Conservation (phyloP, 92 coral and sea anemone genomes). For the Virgularia gustaviana region DNA sequence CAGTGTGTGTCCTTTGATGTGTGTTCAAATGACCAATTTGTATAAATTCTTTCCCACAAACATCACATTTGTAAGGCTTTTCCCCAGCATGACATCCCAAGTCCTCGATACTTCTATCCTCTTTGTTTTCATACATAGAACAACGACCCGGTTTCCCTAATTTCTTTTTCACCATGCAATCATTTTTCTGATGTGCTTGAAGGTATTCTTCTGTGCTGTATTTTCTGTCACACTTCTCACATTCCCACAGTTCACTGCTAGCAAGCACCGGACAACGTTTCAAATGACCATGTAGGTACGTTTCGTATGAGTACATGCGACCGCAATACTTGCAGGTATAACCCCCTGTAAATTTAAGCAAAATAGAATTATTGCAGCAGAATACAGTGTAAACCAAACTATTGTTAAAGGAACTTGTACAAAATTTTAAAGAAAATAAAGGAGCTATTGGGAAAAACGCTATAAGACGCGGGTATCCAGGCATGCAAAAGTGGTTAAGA, state of each 20-base stretch:
- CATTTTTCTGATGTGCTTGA: neutral
- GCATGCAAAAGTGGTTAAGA: no score
- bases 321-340: neutral
- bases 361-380: no score
- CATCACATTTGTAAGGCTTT: slow-evolving; percentile 77
- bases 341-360: no score
- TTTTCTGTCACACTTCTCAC: neutral
- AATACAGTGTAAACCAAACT: no score
- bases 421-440: no score
- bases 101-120: neutral
- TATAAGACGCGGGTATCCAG: no score
- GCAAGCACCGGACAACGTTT: slow-evolving; percentile 3
- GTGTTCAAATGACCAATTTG: slow-evolving; percentile 67
- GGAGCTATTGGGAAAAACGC: no score
- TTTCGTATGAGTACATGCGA: neutral
- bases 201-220: slow-evolving; percentile 1
- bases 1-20: slow-evolving; percentile 65
- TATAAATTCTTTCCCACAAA: slow-evolving; percentile 63
- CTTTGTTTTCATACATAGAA: neutral
- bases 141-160: no score
- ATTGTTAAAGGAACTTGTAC: no score
- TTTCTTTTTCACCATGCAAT: no score
- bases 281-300: neutral
- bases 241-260: neutral
- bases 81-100: slow-evolving; percentile 43